Evolutionary conservation across 2,113 vertebrate genomes (phyloP), one percentile per base, ranked within the genome.

Genomic region (Paratilapia polleni): DNA sequence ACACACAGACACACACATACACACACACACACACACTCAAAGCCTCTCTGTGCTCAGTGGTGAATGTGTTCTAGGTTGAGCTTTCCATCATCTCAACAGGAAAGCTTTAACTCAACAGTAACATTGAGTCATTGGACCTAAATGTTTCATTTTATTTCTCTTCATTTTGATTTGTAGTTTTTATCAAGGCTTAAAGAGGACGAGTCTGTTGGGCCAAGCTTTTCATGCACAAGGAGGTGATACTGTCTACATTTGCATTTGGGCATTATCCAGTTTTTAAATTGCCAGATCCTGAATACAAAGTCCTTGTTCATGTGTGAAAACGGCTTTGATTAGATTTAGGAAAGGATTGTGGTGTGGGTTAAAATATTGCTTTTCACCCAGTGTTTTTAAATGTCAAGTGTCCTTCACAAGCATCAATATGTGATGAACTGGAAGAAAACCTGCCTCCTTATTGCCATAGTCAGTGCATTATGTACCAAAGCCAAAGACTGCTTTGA

Each of bases 61-160:
- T 28, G 43, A 47, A 4, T 1, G 3, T 12, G 41, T 43, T 68
- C 41, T 24, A 26, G 0, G 63, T 43, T 43, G 38, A 20, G 47
- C 22, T 64, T 58, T 76, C 74, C 74, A 17, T 59, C 74, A 41
- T 58, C n/a, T 38, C 34, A 38, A 5, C 31, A 76, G 34, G 11
- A 41, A 76, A 58, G 74, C 54, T 59, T 38, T 41, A 12, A 58
- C 34, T 76, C 31, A 41, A 22, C 73, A 76, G n/a, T 2, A 8
- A 58, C 24, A 49, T 0, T 70, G 22, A 8, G 66, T 31, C 66
- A 52, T 10, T 70, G 43, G 28, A 19, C 8, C 43, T 1, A 11
- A 41, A 68, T 0, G 10, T 14, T 49, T 70, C 0, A 6, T 19
- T 70, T 28, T 17, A 28, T 70, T 52, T 0, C 43, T 52, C 24